Conservation (phyloP, 92 coral and sea anemone genomes). For the Umimayanthus chanpuru region DNA sequence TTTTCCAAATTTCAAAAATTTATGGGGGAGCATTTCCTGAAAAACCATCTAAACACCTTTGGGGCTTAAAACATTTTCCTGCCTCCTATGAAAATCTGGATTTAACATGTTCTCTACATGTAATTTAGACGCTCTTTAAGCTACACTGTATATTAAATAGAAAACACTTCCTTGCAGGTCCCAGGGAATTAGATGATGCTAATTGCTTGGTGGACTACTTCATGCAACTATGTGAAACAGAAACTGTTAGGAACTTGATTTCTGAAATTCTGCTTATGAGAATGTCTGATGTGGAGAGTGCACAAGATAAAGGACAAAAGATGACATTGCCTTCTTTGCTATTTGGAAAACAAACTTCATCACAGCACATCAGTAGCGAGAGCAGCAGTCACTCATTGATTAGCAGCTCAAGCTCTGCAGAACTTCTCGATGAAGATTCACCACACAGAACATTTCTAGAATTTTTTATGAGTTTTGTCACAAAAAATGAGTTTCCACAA, state of each 20-base stretch:
- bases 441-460: constrained; percentile 71
- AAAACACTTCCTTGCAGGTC: not conserved
- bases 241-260: constrained; percentile 80
- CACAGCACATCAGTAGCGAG: constrained; percentile 39
- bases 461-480: constrained; percentile 92
- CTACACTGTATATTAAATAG: not conserved
- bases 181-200: constrained; percentile 62
- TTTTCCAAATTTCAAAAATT: too few species aligned
- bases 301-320: constrained; percentile 49
- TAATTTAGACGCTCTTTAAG: too few species aligned
- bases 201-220: constrained; percentile 82
- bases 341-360: constrained; percentile 9
- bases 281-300: constrained; percentile 63
- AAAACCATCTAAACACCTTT: too few species aligned
- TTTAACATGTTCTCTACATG: too few species aligned
- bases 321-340: constrained; percentile 7
- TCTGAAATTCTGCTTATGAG: constrained; percentile 72
- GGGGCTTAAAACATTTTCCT: too few species aligned
- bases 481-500: constrained; percentile 95
- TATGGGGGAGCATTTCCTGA: too few species aligned
- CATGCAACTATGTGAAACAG: constrained; percentile 83
- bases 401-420: constrained; percentile 56
- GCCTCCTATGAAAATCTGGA: too few species aligned
- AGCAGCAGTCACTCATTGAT: constrained; percentile 62
- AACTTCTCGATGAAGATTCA: constrained; percentile 59